phyloP scores from a whole-genome alignment of 2,797 vertebrate genomes.

The Lepus townsendii region DNA sequence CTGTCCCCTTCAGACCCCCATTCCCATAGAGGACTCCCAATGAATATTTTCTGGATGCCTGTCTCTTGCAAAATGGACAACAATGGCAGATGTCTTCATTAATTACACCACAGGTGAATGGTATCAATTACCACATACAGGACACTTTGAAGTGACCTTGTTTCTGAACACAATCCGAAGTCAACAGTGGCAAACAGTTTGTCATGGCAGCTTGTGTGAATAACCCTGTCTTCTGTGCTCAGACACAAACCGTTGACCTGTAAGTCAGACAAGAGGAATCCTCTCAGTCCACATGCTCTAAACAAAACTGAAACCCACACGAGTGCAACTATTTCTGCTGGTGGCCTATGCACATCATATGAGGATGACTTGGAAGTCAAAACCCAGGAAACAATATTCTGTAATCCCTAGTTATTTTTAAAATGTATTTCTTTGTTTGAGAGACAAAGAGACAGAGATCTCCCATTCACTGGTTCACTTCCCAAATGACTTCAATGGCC shows the following conservation, averaged over 20 bases:
- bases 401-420: not conserved
- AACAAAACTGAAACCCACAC: not conserved
- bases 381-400: not conserved
- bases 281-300: not conserved
- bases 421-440: too few species aligned
- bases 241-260: not conserved
- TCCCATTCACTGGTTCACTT: too few species aligned
- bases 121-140: not conserved
- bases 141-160: constrained; percentile 31
- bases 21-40: not conserved
- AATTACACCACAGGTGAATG: not conserved
- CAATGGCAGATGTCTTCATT: constrained; percentile 11
- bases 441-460: too few species aligned
- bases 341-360: not conserved
- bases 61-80: constrained; percentile 20
- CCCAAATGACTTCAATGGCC: too few species aligned
- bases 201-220: not conserved
- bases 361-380: not conserved
- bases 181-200: not conserved
- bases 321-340: not conserved
- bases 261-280: constrained; percentile 34
- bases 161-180: constrained; percentile 17
- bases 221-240: constrained; percentile 25
- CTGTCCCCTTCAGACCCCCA: not conserved
- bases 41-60: not conserved